Evolutionary conservation across 2,797 vertebrate genomes (phyloP).

Genomic region (Onychomys leucogaster): DNA sequence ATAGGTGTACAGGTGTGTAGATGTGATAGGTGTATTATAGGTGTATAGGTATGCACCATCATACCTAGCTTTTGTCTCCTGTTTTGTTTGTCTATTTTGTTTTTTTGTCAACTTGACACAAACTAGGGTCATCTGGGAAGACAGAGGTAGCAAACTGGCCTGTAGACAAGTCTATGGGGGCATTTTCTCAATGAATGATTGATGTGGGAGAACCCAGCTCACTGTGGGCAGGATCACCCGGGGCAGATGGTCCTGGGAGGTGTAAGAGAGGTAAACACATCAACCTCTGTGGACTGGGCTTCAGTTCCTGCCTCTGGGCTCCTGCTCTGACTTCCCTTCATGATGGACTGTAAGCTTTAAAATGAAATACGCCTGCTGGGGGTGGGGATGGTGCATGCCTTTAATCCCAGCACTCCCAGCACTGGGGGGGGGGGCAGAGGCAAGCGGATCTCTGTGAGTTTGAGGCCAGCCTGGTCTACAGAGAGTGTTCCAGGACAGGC

Average conservation of each 20-base stretch:
- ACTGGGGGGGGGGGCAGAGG: too few species aligned
- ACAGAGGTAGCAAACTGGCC: not conserved
- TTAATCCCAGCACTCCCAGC: too few species aligned
- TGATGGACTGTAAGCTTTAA: not conserved
- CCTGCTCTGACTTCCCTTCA: not conserved
- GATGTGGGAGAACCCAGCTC: not conserved
- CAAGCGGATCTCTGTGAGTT: too few species aligned
- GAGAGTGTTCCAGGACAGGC: too few species aligned
- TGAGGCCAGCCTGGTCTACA: too few species aligned
- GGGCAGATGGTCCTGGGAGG: not conserved
- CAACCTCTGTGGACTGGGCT: not conserved
- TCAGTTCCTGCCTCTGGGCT: not conserved
- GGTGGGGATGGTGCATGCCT: too few species aligned
- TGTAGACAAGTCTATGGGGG: not conserved
- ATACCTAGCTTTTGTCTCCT: not conserved
- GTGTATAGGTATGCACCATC: not conserved
- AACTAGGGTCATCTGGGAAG: not conserved
- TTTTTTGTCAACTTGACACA: not conserved
- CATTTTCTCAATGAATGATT: not conserved
- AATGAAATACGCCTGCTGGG: too few species aligned
- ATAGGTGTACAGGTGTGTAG: not conserved
- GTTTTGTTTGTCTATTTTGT: not conserved
- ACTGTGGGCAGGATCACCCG: not conserved
- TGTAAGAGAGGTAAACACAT: not conserved
- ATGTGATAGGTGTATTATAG: not conserved